These are phyloP conservation scores for Danio albolineatus DNA, from an alignment of 2,797 vertebrate genomes.

Conservation along the genomic window DNA sequence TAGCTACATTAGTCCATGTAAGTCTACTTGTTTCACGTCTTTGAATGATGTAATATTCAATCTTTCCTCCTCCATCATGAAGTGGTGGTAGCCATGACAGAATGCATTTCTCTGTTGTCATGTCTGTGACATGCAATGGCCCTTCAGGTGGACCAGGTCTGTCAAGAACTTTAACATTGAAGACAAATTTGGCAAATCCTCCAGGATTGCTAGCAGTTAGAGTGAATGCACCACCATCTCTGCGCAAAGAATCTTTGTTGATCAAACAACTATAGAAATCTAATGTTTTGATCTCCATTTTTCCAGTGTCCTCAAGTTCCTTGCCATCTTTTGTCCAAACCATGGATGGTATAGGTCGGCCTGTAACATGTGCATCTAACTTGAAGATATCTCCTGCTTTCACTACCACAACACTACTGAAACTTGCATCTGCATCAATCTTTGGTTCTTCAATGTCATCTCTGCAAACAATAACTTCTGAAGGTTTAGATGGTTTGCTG, in stretches of 20 bases:
- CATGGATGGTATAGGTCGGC: conserved; percentile 91
- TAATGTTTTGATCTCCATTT: conserved; percentile 91
- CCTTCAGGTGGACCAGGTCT: conserved; percentile 95
- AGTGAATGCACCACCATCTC: conserved; percentile 89
- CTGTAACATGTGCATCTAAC: conserved; percentile 90
- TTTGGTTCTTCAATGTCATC: conserved; percentile 96
- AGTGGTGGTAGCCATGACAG: conserved; percentile 94
- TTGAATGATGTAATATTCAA: conserved; percentile 95
- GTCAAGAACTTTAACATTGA: conserved; percentile 95
- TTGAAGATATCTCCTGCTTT: conserved; percentile 97
- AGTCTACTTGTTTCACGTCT: conserved; percentile 96
- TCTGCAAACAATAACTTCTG: conserved; percentile 92
- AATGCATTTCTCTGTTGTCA: conserved; percentile 94
- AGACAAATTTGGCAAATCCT: conserved; percentile 96
- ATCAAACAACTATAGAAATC: conserved; percentile 91
- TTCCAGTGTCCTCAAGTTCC: conserved; percentile 91
- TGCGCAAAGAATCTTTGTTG: conserved; percentile 93
- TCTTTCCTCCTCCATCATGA: conserved; percentile 96
- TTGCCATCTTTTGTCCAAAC: conserved; percentile 97
- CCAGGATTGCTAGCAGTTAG: conserved; percentile 96
- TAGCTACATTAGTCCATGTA: conserved; percentile 95
- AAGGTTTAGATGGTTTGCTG: conserved; percentile 92
- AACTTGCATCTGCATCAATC: conserved; percentile 90
- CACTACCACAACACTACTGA: conserved; percentile 87
- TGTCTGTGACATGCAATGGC: conserved; percentile 87